A percentile compares a stretch with the other conserved stretches of the same genome.
Conservation (phyloP, 2,888 invertebrate genomes). For the Silvanus unidentatus region DNA sequence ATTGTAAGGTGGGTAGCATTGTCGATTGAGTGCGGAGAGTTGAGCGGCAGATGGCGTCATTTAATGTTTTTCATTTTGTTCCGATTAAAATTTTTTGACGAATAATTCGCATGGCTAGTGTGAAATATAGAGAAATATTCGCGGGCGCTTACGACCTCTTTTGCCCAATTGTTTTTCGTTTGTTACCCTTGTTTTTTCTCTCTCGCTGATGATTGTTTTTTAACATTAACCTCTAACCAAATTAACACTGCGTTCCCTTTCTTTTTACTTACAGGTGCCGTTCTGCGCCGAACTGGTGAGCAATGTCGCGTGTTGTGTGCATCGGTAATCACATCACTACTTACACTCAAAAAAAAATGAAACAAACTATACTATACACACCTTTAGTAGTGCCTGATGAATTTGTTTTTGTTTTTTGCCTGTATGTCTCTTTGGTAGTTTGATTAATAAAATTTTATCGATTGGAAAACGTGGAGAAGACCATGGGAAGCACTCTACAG, state of each 20-base stretch:
- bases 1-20: slow-evolving; percentile 66
- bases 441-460: too few species aligned
- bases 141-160: too few species aligned
- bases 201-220: neutral
- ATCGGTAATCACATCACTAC: slow-evolving; percentile 80
- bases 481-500: slow-evolving; percentile 42
- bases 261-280: slow-evolving; percentile 64
- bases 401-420: slow-evolving; percentile 1
- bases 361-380: slow-evolving; percentile 38
- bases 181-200: neutral
- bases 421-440: slow-evolving; percentile 6
- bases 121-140: too few species aligned
- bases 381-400: slow-evolving; percentile 46
- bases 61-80: too few species aligned
- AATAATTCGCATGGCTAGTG: too few species aligned
- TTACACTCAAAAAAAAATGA: slow-evolving; percentile 36
- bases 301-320: slow-evolving; percentile 93
- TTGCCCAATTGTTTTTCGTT: too few species aligned
- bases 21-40: too few species aligned
- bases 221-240: slow-evolving; percentile 13
- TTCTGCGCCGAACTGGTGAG: slow-evolving; percentile 92
- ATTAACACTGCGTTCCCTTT: slow-evolving; percentile 51
- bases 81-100: too few species aligned
- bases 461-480: too few species aligned
- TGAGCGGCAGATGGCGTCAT: too few species aligned